These are phyloP conservation scores for Apodemia duryi DNA, from an alignment of 2,888 invertebrate genomes.

Conservation along the genomic window DNA sequence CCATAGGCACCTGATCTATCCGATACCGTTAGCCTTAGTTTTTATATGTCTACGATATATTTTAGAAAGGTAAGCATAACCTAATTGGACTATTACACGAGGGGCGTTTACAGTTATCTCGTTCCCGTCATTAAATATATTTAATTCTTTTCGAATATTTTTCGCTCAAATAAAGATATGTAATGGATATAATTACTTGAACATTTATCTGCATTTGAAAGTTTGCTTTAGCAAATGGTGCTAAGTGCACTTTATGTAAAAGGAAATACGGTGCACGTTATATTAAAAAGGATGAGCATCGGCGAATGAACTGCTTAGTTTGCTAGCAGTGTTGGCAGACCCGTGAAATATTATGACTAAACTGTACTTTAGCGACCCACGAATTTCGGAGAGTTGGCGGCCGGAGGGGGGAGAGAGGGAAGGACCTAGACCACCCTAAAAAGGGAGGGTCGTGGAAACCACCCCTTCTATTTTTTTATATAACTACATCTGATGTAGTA, in stretches of 20 bases:
- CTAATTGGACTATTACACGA: slow-evolving; percentile 18
- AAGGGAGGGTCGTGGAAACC: too few species aligned
- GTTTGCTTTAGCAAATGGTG: not conserved
- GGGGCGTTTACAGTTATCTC: slow-evolving; percentile 26
- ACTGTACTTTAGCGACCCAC: too few species aligned
- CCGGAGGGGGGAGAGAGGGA: too few species aligned
- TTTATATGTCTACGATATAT: slow-evolving; percentile 87
- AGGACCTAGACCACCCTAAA: too few species aligned
- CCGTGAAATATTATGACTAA: too few species aligned
- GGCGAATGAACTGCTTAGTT: not conserved
- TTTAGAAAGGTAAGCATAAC: slow-evolving; percentile 88
- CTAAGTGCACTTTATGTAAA: not conserved
- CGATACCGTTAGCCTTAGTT: slow-evolving; percentile 89
- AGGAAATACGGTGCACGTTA: slow-evolving; percentile 2
- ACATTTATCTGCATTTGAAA: slow-evolving; percentile 13
- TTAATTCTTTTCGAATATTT: not conserved
- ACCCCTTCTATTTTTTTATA: too few species aligned
- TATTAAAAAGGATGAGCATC: not conserved
- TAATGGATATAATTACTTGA: not conserved
- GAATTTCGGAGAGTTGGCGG: too few species aligned
- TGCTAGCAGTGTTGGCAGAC: not conserved
- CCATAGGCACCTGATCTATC: slow-evolving; percentile 88
- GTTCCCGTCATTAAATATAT: slow-evolving; percentile 12
- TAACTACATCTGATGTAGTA: too few species aligned
- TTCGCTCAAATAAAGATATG: not conserved